Percentiles rank a stretch among this genome's conserved stretches.
Evolutionary conservation across 2,888 invertebrate species (phyloP).

Genomic region (Eulithis prunata): DNA sequence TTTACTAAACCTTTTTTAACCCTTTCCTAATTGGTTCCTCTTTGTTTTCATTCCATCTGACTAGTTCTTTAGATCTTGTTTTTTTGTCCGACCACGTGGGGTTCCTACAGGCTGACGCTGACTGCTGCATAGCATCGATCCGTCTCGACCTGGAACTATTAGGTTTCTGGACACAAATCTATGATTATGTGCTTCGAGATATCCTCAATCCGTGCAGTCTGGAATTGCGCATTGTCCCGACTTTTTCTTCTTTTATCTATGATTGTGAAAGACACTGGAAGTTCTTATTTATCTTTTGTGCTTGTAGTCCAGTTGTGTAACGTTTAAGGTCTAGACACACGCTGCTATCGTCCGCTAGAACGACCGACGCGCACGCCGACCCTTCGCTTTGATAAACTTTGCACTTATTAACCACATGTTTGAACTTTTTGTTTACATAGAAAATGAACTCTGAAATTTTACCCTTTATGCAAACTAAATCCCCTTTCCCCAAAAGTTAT

Average conservation of each 20-base stretch:
- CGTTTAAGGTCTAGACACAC: conserved; percentile 22
- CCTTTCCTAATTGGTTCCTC: neutral
- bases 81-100: conserved; percentile 20
- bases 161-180: conserved; percentile 13
- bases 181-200: neutral
- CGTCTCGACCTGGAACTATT: conserved; percentile 50
- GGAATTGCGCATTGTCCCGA: too few relatives aligned
- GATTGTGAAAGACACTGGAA: too few relatives aligned
- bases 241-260: too few relatives aligned
- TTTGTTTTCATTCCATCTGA: conserved; percentile 1
- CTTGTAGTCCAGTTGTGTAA: too few relatives aligned
- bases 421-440: conserved; percentile 30
- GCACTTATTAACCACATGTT: conserved; percentile 44
- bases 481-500: conserved; percentile 1
- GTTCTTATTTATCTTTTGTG: too few relatives aligned
- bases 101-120: conserved; percentile 42
- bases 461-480: conserved; percentile 13
- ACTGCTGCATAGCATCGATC: conserved; percentile 58
- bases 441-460: conserved; percentile 20
- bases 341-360: conserved; percentile 29
- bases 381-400: conserved; percentile 46
- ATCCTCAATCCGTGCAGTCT: too few relatives aligned
- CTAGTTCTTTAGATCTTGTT: conserved; percentile 8
- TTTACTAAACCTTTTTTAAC: too few relatives aligned
- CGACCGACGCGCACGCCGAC: conserved; percentile 46